Evolutionary conservation across 2,797 vertebrate genomes (phyloP).

Genomic region (Echeneis naucrates): DNA sequence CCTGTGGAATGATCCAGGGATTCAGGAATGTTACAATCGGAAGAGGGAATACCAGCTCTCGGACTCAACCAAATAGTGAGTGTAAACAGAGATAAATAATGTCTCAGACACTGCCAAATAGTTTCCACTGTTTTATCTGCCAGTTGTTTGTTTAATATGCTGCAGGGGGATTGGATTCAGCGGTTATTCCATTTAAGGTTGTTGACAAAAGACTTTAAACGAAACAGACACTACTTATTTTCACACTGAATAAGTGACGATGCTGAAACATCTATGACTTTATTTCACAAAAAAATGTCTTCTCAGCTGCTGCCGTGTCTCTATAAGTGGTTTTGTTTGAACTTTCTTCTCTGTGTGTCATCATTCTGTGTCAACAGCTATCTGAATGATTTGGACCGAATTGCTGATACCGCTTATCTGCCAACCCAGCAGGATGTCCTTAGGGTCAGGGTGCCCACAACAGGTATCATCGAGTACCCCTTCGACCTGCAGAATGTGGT

Average conservation of each 20-base stretch:
- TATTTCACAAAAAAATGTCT: neutral
- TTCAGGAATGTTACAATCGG: constrained; percentile 94
- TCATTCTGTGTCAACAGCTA: constrained; percentile 78
- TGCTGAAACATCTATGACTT: neutral
- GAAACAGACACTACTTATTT: constrained; percentile 3
- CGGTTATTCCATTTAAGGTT: constrained; percentile 47
- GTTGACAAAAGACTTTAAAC: constrained; percentile 29
- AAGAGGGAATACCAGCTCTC: constrained; percentile 97
- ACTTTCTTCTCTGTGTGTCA: constrained; percentile 12
- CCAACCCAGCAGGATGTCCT: constrained; percentile 90
- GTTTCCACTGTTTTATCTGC: constrained; percentile 54
- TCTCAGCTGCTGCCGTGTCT: neutral
- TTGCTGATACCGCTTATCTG: constrained; percentile 80
- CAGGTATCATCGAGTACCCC: constrained; percentile 89
- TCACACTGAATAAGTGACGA: neutral
- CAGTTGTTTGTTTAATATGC: constrained; percentile 28
- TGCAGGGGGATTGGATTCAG: neutral
- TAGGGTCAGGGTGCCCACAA: constrained; percentile 87
- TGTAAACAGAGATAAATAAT: constrained; percentile 63
- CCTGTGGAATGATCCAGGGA: constrained; percentile 95
- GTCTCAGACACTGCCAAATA: constrained; percentile 36
- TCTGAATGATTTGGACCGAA: constrained; percentile 86
- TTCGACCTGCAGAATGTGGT: constrained; percentile 89
- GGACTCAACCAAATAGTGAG: constrained; percentile 98
- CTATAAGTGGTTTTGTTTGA: neutral